Base-by-base conservation (phyloP, 2,888 invertebrate genomes). In the Seira musarum region DNA sequence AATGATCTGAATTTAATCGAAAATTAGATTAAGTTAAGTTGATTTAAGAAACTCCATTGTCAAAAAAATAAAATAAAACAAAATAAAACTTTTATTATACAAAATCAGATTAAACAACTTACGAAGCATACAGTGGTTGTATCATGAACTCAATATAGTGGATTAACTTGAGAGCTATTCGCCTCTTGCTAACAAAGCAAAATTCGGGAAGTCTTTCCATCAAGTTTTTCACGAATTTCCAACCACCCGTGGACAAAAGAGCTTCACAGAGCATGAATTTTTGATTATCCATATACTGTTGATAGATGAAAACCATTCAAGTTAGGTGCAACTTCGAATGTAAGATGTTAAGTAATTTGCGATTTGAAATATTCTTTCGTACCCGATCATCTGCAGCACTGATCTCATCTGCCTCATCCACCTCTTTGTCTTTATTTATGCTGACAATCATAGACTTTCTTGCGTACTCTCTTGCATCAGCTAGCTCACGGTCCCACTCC, bases 231-330 rank as follows among this genome's bases (percentile, higher is more conserved):
- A 96, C 96, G 87, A 94, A 94, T 19, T 93, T 92, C 98, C 98
- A 99, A 87, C 96, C 96, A 0, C 96, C 97, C 84, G 97, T 93
- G 83, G 93, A 92, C 8, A 99, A 89, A 66, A 98, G 90, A 0
- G 97, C 96, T 88, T 97, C 96, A 87, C 96, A 94, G 24, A 99
- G 91, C 25, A 97, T 96, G 87, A 98, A 92, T 90, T 99, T 99
- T 89, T 99, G 98, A 90, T 99, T 99, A 69, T 89, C 90, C 88
- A 91, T 90, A 87, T 92, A 90, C 88, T 90, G 86, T 68, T 83
- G 84, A 70, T 81, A 82, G 82, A n/a, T n/a, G n/a, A n/a, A n/a
- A n/a, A 17, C 3, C 17, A n/a, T 21, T n/a, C 1, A 1, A 15
- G 15, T 2, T 3, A 25, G 1, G 30, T 10, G 8, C 64, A 65